A percentile compares a stretch with the other conserved stretches of the same genome.
These are phyloP conservation scores for Argopecten irradians DNA, from an alignment of 1,140 invertebrate genomes.

Conservation along the genomic window DNA sequence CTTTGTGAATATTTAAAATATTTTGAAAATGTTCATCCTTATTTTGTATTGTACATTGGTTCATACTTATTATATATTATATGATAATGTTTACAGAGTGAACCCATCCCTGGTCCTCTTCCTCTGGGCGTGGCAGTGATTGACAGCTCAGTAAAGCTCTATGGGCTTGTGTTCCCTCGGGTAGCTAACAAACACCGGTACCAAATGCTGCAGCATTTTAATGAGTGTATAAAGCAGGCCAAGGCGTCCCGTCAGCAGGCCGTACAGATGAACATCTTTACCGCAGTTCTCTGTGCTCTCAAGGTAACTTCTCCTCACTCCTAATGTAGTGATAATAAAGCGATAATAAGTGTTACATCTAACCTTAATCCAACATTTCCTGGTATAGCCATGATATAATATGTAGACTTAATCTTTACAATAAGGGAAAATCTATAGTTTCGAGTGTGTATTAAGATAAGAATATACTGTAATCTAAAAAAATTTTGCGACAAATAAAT, in stretches of 20 bases:
- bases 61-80: background rate
- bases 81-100: conserved; percentile 64
- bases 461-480: background rate
- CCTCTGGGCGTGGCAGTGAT: conserved; percentile 98
- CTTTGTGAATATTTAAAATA: background rate
- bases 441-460: background rate
- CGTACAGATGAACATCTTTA: conserved; percentile 97
- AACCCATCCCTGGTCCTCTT: conserved; percentile 86
- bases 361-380: no score
- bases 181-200: conserved; percentile 96
- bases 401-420: no score
- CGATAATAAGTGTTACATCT: no score
- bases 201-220: conserved; percentile 98
- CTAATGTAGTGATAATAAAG: no score
- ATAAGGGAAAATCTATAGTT: background rate
- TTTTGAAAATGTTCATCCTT: background rate
- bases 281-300: conserved; percentile 92
- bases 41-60: background rate
- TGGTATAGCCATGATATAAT: no score
- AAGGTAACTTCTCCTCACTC: no score
- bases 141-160: conserved; percentile 93
- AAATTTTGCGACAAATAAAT: no score
- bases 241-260: conserved; percentile 95
- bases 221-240: conserved; percentile 93
- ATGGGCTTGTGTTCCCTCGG: conserved; percentile 94